phyloP scores from a whole-genome alignment of 2,797 vertebrate genomes.

The Pampus argenteus region DNA sequence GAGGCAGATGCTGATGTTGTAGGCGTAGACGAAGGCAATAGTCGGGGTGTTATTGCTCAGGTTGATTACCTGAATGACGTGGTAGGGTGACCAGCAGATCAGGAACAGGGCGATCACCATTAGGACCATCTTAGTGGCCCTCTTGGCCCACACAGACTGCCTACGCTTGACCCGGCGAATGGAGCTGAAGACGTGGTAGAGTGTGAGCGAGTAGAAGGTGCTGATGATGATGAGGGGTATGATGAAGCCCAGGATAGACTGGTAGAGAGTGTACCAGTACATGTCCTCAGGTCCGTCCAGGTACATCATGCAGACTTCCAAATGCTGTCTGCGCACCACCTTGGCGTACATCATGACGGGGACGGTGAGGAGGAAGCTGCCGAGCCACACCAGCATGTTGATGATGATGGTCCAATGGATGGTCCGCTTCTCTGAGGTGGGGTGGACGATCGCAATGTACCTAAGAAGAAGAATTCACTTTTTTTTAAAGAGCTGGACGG shows the following conservation, averaged over 20 bases:
- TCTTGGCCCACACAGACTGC: conserved; percentile 85
- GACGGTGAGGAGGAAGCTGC: conserved; percentile 85
- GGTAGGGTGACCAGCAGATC: conserved; percentile 88
- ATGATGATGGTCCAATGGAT: conserved; percentile 86
- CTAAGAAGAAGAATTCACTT: conserved; percentile 55
- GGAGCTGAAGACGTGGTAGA: conserved; percentile 88
- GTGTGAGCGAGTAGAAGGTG: conserved; percentile 88
- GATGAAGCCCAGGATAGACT: conserved; percentile 87
- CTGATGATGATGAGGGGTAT: conserved; percentile 87
- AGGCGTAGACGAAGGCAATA: conserved; percentile 81
- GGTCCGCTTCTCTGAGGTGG: conserved; percentile 85
- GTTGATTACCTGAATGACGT: conserved; percentile 88
- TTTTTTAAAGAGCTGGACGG: conserved; percentile 19
- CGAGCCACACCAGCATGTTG: conserved; percentile 87
- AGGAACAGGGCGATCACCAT: conserved; percentile 87
- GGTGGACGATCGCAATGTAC: conserved; percentile 88
- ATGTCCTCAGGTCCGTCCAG: conserved; percentile 85
- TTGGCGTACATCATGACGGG: conserved; percentile 88
- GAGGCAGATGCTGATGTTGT: conserved; percentile 89
- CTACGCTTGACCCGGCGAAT: conserved; percentile 85
- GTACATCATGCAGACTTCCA: conserved; percentile 85
- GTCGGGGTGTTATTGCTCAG: conserved; percentile 83
- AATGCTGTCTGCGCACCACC: conserved; percentile 71
- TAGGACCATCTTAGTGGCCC: conserved; percentile 87
- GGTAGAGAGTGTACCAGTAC: conserved; percentile 90